Evolutionary conservation across 2,888 invertebrate species (phyloP), one percentile per base, ranked within the genome.

Genomic region (Synergus japonicus): DNA sequence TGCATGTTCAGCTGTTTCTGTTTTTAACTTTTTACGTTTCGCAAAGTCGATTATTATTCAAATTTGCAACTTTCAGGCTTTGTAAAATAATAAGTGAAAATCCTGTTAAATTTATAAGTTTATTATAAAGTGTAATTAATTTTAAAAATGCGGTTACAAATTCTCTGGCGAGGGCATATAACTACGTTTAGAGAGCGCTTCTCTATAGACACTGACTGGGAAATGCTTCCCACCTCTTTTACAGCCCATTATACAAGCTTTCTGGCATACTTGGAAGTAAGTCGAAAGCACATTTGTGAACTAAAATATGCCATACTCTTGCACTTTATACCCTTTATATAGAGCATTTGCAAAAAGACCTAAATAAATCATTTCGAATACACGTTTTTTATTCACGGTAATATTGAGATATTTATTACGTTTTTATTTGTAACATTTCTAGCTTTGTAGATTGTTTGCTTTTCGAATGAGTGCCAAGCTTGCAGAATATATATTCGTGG

Each of bases 201-300:
- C 54, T 41, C 15, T 41, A 7, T 37, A 49, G 29, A 13, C 29
- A 29, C 29, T 29, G 49, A 69, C 46, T 69, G 15, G 15, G 29
- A 49, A 69, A 69, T 49, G 49, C 46, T 69, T 49, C 29, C 69
- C 46, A 29, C 15, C 69, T 49, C 46, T 69, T 69, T 69, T 69
- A 69, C 46, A 69, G 69, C 8, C 49, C 49, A 49, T 69, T 69
- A 49, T 69, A 29, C 69, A 46, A 15, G 69, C 69, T 49, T 69
- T 69, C 69, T 18, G 22, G 15, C 22, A 29, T 49, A 69, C 29
- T 69, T 69, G 46, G 49, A 69, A 8, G 46, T 69, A 69, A 69
- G 69, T 69, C 46, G 69, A 46, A 22, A 69, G 49, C 46, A 69
- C 69, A 69, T 69, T 69, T 69, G 49, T 49, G 49, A 29, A 15